phyloP scores from a whole-genome alignment of 2,888 invertebrate genomes.

The Parnassius apollo region DNA sequence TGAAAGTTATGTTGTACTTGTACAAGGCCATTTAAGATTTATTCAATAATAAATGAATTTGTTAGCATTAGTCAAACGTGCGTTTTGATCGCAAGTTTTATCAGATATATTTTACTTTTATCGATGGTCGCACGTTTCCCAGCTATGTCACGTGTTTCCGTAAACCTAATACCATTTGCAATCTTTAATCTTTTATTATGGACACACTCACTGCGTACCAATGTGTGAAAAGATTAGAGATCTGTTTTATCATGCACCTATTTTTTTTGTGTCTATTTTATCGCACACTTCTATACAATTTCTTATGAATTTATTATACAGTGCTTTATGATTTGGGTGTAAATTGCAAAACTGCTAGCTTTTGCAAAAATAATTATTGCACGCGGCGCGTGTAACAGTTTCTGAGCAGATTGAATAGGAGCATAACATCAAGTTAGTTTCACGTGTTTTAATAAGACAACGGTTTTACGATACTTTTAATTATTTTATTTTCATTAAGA shows the following conservation, averaged over 20 bases:
- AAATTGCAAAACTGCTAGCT: constrained; percentile 19
- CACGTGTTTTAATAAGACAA: constrained; percentile 5
- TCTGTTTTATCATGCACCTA: not conserved
- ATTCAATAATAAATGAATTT: constrained; percentile 18
- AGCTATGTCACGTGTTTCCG: constrained; percentile 26
- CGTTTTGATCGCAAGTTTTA: constrained; percentile 21
- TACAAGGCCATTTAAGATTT: constrained; percentile 24
- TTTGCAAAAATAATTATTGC: constrained; percentile 11
- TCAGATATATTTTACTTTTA: constrained; percentile 16
- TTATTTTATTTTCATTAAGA: constrained; percentile 21
- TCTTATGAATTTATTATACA: constrained; percentile 22
- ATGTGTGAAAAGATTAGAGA: constrained; percentile 4
- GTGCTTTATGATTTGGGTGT: constrained; percentile 27
- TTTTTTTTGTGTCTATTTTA: not conserved
- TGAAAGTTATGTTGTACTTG: constrained; percentile 20
- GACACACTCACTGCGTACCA: constrained; percentile 1
- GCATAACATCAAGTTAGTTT: constrained; percentile 8
- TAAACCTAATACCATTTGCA: constrained; percentile 1
- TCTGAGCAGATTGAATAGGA: constrained; percentile 14
- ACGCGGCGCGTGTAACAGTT: constrained; percentile 11
- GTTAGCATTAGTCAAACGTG: constrained; percentile 24
- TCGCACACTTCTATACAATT: constrained; percentile 15
- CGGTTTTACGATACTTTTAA: constrained; percentile 15
- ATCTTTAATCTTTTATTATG: not conserved
- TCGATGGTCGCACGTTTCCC: constrained; percentile 25